phyloP scores from a whole-genome alignment of 2,888 invertebrate species.

The Aporophyla lueneburgensis region DNA sequence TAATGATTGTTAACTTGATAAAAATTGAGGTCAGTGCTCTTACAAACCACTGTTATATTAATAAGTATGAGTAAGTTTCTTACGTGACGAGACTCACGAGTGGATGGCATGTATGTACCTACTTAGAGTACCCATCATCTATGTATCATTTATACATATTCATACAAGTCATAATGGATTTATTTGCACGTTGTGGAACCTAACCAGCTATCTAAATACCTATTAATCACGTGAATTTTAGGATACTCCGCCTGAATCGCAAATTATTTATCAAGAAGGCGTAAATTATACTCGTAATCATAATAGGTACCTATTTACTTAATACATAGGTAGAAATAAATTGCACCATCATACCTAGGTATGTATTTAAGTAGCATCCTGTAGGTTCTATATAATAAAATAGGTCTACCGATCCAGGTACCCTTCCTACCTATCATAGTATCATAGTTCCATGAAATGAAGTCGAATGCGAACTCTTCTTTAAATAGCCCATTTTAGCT shows the following conservation, averaged over 20 bases:
- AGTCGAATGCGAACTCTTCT: background rate
- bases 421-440: background rate
- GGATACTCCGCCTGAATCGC: constrained; percentile 6
- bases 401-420: background rate
- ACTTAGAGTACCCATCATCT: background rate
- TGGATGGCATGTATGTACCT: background rate
- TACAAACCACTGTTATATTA: constrained; percentile 32
- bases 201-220: constrained; percentile 1
- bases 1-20: background rate
- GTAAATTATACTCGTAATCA: constrained; percentile 14
- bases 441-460: background rate
- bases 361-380: background rate
- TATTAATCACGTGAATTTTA: constrained; percentile 12
- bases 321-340: background rate
- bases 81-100: constrained; percentile 48
- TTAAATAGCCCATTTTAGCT: background rate
- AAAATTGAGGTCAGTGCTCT: constrained; percentile 46
- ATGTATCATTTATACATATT: background rate
- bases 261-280: constrained; percentile 22
- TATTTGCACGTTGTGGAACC: constrained; percentile 35
- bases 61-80: constrained; percentile 47
- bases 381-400: background rate
- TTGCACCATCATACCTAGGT: background rate
- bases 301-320: background rate
- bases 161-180: constrained; percentile 9